phyloP scores from a whole-genome alignment of 2,888 invertebrate species.

The Diarsia brunnea region DNA sequence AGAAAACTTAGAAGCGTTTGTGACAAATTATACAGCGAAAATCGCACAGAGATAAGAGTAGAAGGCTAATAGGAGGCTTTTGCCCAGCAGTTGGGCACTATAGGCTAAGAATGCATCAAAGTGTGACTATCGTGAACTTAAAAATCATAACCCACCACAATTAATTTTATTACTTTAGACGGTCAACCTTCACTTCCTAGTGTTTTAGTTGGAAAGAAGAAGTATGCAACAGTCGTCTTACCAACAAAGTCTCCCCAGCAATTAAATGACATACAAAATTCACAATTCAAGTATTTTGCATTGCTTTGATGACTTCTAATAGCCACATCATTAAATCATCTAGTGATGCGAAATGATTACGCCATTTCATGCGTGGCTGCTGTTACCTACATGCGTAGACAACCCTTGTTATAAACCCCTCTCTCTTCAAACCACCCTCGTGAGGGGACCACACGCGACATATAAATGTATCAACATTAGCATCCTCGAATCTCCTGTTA shows the following conservation, averaged over 20 bases:
- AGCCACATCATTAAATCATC: constrained; percentile 7
- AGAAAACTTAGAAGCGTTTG: too few species aligned
- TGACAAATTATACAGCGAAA: too few species aligned
- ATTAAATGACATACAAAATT: background rate
- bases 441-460: constrained; percentile 32
- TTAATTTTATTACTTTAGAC: background rate
- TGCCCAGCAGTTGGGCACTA: too few species aligned
- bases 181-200: background rate
- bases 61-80: too few species aligned
- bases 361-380: constrained; percentile 40
- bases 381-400: constrained; percentile 18
- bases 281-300: background rate
- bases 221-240: background rate
- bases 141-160: background rate
- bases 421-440: constrained; percentile 30
- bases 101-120: background rate
- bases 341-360: constrained; percentile 36
- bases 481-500: constrained; percentile 37
- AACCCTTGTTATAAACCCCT: constrained; percentile 47
- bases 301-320: background rate
- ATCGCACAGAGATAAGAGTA: too few species aligned
- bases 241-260: background rate
- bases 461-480: constrained; percentile 25
- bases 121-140: background rate
- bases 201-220: background rate